Evolutionary conservation across 1,140 invertebrate species (phyloP).

Genomic region (Harpegnathos saltator): DNA sequence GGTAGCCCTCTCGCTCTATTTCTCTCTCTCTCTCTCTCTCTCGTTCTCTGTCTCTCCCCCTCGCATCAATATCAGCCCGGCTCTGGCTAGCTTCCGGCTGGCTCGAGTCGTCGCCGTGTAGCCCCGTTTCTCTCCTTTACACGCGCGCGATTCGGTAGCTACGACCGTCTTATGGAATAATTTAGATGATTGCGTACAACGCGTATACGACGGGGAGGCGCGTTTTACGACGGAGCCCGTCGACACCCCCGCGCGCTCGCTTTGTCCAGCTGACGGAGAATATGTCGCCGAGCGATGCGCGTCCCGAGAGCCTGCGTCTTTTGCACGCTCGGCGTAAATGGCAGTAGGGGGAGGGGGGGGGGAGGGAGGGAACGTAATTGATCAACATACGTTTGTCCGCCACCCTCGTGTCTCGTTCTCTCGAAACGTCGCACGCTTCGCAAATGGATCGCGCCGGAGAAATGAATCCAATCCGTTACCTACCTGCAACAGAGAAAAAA

Average conservation of each 20-base stretch:
- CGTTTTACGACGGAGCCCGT: conserved; percentile 73
- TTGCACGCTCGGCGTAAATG: not conserved
- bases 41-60: conserved; percentile 48
- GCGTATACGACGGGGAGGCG: conserved; percentile 63
- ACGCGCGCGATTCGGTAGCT: conserved; percentile 58
- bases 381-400: conserved; percentile 3
- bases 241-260: too few species aligned
- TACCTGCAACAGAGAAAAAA: conserved; percentile 79
- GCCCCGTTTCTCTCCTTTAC: conserved; percentile 42
- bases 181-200: conserved; percentile 83
- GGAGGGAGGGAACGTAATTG: too few species aligned
- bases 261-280: conserved; percentile 12
- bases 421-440: conserved; percentile 71
- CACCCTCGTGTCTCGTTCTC: conserved; percentile 54
- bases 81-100: conserved; percentile 48
- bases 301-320: too few species aligned
- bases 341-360: too few species aligned
- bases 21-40: conserved; percentile 59
- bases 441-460: conserved; percentile 23
- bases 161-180: conserved; percentile 83
- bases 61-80: conserved; percentile 18
- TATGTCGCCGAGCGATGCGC: not conserved
- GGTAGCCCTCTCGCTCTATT: conserved; percentile 20
- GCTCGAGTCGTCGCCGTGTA: conserved; percentile 22
- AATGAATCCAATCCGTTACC: conserved; percentile 78